phyloP scores from a whole-genome alignment of 2,888 invertebrate genomes.

The Arrhopalites spinosus region DNA sequence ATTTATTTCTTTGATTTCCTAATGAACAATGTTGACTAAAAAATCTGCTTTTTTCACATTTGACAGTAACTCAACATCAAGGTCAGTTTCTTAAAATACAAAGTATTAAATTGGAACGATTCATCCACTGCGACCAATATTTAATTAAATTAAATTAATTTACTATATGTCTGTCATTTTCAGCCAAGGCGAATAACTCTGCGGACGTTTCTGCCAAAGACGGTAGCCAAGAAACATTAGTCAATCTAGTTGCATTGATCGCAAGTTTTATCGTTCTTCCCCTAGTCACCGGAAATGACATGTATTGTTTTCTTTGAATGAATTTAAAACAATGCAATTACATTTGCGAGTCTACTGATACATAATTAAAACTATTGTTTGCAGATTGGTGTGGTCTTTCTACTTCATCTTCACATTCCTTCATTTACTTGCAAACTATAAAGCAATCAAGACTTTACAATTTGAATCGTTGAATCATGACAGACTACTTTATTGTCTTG shows the following conservation, averaged over 20 bases:
- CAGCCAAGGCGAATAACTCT: constrained; percentile 56
- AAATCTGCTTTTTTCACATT: too few relatives aligned
- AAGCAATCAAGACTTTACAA: constrained; percentile 79
- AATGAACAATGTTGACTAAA: too few relatives aligned
- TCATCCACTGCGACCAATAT: too few relatives aligned
- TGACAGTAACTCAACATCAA: constrained; percentile 92
- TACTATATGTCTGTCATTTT: too few relatives aligned
- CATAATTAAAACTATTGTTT: too few relatives aligned
- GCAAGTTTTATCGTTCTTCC: constrained; percentile 77
- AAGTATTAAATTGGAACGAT: too few relatives aligned
- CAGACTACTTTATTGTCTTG: constrained; percentile 72
- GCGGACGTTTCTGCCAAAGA: constrained; percentile 92
- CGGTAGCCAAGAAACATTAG: constrained; percentile 94
- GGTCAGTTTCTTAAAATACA: too few relatives aligned
- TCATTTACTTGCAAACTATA: constrained; percentile 86
- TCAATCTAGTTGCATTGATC: constrained; percentile 85
- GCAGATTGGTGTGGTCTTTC: constrained; percentile 73
- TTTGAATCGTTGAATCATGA: constrained; percentile 81
- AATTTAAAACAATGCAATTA: too few relatives aligned
- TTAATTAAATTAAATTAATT: too few relatives aligned
- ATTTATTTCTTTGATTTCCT: too few relatives aligned
- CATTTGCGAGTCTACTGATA: too few relatives aligned
- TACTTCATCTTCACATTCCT: constrained; percentile 75
- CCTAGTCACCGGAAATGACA: constrained; percentile 65
- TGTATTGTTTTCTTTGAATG: too few relatives aligned